Conservation (phyloP, 2,888 invertebrate genomes). For the Macaria notata region DNA sequence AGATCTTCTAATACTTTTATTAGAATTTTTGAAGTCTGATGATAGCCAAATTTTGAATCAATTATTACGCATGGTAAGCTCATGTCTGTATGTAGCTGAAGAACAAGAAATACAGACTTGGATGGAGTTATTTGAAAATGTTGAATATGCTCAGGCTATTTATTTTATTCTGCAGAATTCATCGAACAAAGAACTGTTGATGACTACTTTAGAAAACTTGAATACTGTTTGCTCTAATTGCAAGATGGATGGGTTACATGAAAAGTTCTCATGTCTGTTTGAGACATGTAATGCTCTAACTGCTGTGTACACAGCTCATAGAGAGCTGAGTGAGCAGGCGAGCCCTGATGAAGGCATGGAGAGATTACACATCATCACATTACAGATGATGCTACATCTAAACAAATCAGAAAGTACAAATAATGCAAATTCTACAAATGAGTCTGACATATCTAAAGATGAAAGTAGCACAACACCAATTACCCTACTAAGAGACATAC, state of each 20-base stretch:
- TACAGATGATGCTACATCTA: slow-evolving; percentile 63
- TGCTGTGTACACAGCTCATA: slow-evolving; percentile 56
- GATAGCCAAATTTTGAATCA: slow-evolving; percentile 89
- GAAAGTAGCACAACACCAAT: slow-evolving; percentile 46
- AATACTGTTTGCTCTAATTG: slow-evolving; percentile 79
- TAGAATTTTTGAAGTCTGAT: slow-evolving; percentile 82
- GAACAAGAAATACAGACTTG: slow-evolving; percentile 67
- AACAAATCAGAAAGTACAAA: slow-evolving; percentile 25
- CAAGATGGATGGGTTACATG: slow-evolving; percentile 52
- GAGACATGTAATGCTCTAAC: slow-evolving; percentile 57
- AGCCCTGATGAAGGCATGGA: slow-evolving; percentile 53
- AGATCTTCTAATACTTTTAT: slow-evolving; percentile 79
- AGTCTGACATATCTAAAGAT: not conserved
- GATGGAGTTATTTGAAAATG: slow-evolving; percentile 71
- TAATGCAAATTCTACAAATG: not conserved
- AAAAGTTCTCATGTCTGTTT: slow-evolving; percentile 62
- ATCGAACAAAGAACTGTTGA: slow-evolving; percentile 83
- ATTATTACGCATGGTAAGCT: slow-evolving; percentile 85
- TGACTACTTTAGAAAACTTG: slow-evolving; percentile 82
- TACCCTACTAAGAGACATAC: slow-evolving; percentile 54
- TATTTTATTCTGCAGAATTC: slow-evolving; percentile 89
- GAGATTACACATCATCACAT: slow-evolving; percentile 59
- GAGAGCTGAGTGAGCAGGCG: slow-evolving; percentile 46
- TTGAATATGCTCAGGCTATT: slow-evolving; percentile 81
- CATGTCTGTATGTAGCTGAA: slow-evolving; percentile 72